Evolutionary conservation across 2,797 vertebrate genomes (phyloP).

Genomic region (Falco rusticolus): DNA sequence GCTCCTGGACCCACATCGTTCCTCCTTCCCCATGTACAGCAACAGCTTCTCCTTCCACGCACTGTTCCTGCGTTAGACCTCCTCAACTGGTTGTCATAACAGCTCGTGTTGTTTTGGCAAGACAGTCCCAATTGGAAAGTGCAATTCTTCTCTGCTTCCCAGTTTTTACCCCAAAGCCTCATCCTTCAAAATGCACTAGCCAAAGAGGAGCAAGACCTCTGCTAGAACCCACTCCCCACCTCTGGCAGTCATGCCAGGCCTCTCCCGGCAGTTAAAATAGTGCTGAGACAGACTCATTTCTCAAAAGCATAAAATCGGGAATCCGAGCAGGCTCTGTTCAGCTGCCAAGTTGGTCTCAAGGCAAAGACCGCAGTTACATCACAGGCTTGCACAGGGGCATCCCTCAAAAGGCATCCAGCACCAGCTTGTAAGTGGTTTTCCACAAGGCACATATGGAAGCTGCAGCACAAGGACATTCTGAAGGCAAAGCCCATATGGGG

Average conservation of each 20-base stretch:
- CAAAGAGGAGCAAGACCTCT: neutral
- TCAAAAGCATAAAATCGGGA: neutral
- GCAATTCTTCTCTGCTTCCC: neutral
- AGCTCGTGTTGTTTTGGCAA: neutral
- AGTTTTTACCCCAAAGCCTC: neutral
- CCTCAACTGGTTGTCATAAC: neutral
- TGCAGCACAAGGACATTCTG: neutral
- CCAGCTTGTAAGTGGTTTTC: neutral
- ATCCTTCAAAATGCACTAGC: neutral
- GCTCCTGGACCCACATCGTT: fast-evolving
- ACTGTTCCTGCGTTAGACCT: neutral
- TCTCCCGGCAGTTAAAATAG: neutral
- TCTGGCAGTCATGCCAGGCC: neutral
- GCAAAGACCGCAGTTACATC: neutral
- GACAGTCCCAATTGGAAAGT: neutral
- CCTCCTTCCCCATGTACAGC: neutral
- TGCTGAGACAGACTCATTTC: neutral
- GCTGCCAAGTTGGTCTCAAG: neutral
- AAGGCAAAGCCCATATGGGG: neutral
- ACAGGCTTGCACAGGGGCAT: neutral
- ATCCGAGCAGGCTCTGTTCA: neutral
- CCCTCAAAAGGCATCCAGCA: neutral
- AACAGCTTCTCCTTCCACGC: neutral
- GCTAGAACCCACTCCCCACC: neutral
- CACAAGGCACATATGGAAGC: neutral